A percentile compares a stretch with the other conserved stretches of the same genome.
phyloP scores from a whole-genome alignment of 2,888 invertebrate species.

The Torymus auratus region DNA sequence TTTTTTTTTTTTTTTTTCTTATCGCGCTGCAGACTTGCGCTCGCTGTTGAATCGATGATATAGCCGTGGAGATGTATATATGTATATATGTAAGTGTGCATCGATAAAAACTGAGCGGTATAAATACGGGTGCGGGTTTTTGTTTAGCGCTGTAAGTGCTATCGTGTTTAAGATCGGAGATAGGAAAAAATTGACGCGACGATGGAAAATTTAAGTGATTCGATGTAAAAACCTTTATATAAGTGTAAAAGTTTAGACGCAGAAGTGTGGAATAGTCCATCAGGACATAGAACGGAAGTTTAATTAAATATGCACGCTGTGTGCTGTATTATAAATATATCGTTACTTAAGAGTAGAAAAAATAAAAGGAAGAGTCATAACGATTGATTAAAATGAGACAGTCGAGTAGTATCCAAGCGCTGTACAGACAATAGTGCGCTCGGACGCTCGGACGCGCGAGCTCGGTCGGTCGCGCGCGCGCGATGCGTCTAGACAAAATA shows the following conservation, averaged over 20 bases:
- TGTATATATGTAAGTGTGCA: conserved; percentile 5
- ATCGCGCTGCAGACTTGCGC: no score
- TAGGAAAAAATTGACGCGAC: no score
- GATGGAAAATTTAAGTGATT: no score
- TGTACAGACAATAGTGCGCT: conserved; percentile 66
- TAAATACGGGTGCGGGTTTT: neutral
- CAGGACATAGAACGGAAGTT: no score
- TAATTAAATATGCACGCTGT: neutral
- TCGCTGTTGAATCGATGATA: no score
- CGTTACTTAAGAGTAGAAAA: neutral
- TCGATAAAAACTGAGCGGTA: conserved; percentile 26
- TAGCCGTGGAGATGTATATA: no score
- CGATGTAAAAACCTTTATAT: neutral
- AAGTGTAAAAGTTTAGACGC: no score
- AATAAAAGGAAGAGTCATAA: conserved; percentile 12
- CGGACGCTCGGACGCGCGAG: no score
- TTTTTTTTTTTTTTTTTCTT: no score
- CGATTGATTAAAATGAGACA: conserved; percentile 38
- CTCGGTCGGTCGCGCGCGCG: conserved; percentile 57
- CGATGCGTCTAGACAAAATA: conserved; percentile 76
- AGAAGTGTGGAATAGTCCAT: no score
- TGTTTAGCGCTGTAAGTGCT: no score
- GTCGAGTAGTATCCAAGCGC: conserved; percentile 33
- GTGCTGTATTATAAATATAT: conserved; percentile 10
- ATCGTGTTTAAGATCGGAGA: no score